Percentiles rank a stretch among this genome's conserved stretches.
Evolutionary conservation across 2,888 invertebrate species (phyloP).

Genomic region (Parnassius smintheus): DNA sequence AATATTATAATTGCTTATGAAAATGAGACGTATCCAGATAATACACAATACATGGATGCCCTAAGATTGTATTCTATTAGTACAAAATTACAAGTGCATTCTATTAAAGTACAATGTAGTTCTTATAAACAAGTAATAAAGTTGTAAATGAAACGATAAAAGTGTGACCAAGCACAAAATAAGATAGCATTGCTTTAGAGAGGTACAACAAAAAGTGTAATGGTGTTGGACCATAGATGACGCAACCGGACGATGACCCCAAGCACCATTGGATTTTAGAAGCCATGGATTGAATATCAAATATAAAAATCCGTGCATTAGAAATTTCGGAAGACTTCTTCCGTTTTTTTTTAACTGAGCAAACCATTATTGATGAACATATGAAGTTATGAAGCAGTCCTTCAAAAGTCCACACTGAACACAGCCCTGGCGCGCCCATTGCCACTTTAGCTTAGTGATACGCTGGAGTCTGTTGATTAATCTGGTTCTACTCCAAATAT

Average conservation of each 20-base stretch:
- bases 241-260: constrained; percentile 63
- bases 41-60: not conserved
- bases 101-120: not conserved
- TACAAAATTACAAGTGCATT: constrained; percentile 18
- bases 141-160: constrained; percentile 28
- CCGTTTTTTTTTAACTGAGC: constrained; percentile 16
- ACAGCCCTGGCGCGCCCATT: too few relatives aligned
- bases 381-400: not conserved
- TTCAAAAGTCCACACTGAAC: too few relatives aligned
- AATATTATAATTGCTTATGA: not conserved
- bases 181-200: constrained; percentile 34
- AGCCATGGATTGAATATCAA: constrained; percentile 55
- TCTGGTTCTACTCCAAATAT: too few relatives aligned
- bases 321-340: constrained; percentile 30
- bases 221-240: constrained; percentile 57
- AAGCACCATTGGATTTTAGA: constrained; percentile 51
- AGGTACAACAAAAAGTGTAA: constrained; percentile 52
- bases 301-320: constrained; percentile 32
- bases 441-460: too few relatives aligned
- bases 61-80: constrained; percentile 11
- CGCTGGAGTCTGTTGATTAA: too few relatives aligned
- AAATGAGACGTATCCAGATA: constrained; percentile 5
- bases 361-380: not conserved
- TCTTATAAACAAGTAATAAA: constrained; percentile 20
- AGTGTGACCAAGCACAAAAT: constrained; percentile 35